Evolutionary conservation across 2,113 vertebrate species (phyloP).

Genomic region (Caretta caretta): DNA sequence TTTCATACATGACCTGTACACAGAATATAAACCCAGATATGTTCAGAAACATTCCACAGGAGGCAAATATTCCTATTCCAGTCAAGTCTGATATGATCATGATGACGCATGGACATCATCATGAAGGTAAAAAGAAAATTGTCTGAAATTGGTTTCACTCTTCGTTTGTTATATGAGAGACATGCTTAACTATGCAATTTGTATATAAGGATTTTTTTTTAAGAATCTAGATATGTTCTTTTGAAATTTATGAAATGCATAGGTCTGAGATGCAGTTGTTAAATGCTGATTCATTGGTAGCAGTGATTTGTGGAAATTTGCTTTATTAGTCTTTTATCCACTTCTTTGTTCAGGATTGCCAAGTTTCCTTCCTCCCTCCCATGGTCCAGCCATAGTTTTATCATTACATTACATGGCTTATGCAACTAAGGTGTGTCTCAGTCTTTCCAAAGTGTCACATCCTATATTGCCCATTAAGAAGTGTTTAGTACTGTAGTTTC

Average conservation of each 20-base stretch:
- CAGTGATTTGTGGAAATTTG: background rate
- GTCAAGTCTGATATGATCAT: conserved; percentile 84
- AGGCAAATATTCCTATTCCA: conserved; percentile 89
- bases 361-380: background rate
- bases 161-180: background rate
- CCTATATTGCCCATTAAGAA: background rate
- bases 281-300: background rate
- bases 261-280: background rate
- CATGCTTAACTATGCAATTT: background rate
- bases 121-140: conserved; percentile 81
- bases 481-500: background rate
- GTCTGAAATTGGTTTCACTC: background rate
- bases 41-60: conserved; percentile 89
- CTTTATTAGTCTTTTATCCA: background rate
- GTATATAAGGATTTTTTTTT: background rate
- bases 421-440: background rate
- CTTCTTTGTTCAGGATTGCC: background rate
- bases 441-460: background rate
- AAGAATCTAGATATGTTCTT: background rate
- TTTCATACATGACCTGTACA: conserved; percentile 93
- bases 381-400: background rate
- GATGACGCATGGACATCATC: conserved; percentile 84
- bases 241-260: background rate
- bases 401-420: background rate
- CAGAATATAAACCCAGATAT: conserved; percentile 83